Percentiles rank a stretch among this genome's conserved stretches.
phyloP scores from a whole-genome alignment of 2,113 vertebrate genomes.

The Sinocyclocheilus anshuiensis region DNA sequence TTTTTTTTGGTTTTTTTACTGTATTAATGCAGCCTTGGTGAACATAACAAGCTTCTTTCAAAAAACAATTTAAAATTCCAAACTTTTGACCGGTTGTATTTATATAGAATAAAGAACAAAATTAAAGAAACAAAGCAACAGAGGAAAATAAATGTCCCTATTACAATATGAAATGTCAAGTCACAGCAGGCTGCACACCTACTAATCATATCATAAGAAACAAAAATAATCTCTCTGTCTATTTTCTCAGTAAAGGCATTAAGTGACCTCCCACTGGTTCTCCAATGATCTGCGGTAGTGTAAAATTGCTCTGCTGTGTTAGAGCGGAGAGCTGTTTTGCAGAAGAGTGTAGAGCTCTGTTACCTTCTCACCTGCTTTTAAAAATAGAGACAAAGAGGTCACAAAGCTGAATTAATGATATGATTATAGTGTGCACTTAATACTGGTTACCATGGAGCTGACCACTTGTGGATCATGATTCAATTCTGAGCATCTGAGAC shows the following conservation, averaged over 20 bases:
- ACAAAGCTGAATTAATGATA: slow-evolving; percentile 63
- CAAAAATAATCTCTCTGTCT: slow-evolving; percentile 16
- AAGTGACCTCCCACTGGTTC: slow-evolving; percentile 34
- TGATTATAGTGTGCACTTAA: slow-evolving; percentile 62
- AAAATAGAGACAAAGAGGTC: slow-evolving; percentile 59
- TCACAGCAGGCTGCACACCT: slow-evolving; percentile 9
- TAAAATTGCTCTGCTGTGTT: neutral
- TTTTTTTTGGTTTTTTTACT: too few species aligned
- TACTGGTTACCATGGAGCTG: slow-evolving; percentile 60
- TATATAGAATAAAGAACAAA: too few species aligned
- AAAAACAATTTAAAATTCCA: too few species aligned
- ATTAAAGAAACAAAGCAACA: slow-evolving; percentile 12
- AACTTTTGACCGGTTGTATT: too few species aligned
- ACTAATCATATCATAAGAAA: slow-evolving; percentile 12
- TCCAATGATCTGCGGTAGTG: slow-evolving; percentile 24
- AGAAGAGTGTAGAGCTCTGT: slow-evolving; percentile 33
- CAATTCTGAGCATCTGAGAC: slow-evolving; percentile 40
- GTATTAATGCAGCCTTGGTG: too few species aligned
- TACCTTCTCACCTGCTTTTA: slow-evolving; percentile 55
- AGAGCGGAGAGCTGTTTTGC: neutral
- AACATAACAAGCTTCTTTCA: too few species aligned
- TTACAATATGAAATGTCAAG: slow-evolving; percentile 5
- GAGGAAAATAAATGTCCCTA: neutral
- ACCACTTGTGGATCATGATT: slow-evolving; percentile 44
- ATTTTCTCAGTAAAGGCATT: slow-evolving; percentile 38